Evolutionary conservation across 2,797 vertebrate genomes (phyloP).

Genomic region (Pipistrellus kuhlii): DNA sequence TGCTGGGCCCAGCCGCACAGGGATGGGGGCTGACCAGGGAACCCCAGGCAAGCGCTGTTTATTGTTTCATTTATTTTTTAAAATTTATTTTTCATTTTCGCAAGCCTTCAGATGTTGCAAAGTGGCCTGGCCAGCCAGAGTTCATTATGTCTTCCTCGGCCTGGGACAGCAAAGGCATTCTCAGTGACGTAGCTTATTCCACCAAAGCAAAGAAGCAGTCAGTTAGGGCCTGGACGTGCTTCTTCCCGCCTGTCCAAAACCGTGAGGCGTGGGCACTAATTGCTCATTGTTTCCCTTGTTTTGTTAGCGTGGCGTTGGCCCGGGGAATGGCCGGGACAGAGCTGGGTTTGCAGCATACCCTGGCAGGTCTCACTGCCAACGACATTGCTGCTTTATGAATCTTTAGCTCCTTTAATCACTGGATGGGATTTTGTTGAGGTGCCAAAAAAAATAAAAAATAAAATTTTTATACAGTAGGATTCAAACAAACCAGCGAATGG

Average conservation of each 20-base stretch:
- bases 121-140: constrained; percentile 36
- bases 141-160: constrained; percentile 49
- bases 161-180: constrained; percentile 24
- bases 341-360: background rate
- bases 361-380: constrained; percentile 29
- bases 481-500: constrained; percentile 74
- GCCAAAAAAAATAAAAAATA: constrained; percentile 22
- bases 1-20: constrained; percentile 53
- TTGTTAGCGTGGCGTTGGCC: constrained; percentile 12
- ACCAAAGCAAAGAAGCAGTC: constrained; percentile 45
- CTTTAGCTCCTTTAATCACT: constrained; percentile 54
- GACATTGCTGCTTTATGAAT: constrained; percentile 48
- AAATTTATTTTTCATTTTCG: constrained; percentile 28
- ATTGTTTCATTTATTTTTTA: background rate
- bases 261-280: background rate
- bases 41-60: constrained; percentile 49
- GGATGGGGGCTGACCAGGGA: constrained; percentile 64
- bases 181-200: constrained; percentile 35
- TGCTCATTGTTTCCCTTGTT: constrained; percentile 6
- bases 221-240: background rate
- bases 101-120: constrained; percentile 52
- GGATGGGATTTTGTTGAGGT: constrained; percentile 57
- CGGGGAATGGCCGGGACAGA: background rate
- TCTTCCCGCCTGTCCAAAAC: constrained; percentile 22
- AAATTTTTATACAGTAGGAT: constrained; percentile 47